phyloP scores from a whole-genome alignment of 2,113 vertebrate species.

The Oplegnathus fasciatus region DNA sequence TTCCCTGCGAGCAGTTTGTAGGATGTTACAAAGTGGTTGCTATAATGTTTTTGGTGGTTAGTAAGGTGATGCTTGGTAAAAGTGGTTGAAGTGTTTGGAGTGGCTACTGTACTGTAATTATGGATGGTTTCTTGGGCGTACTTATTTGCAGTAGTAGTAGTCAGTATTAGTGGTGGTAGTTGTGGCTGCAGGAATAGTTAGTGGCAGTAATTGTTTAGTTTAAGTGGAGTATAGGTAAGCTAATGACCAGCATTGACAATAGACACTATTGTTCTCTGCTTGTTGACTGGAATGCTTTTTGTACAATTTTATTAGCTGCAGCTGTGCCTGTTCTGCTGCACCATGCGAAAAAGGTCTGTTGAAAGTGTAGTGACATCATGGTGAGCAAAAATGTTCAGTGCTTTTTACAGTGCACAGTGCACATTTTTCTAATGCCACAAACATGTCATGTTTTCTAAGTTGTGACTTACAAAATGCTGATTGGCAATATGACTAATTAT shows the following conservation, averaged over 20 bases:
- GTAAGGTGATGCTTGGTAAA: no score
- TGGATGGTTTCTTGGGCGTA: neutral
- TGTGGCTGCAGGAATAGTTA: no score
- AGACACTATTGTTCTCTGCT: neutral
- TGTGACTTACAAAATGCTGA: neutral
- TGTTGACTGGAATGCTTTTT: neutral
- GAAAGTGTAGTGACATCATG: neutral
- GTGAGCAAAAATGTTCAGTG: neutral
- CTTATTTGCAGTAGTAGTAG: neutral
- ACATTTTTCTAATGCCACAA: neutral
- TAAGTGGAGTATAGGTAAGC: neutral
- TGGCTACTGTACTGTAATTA: no score
- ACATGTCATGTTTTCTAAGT: neutral
- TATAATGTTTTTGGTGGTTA: no score
- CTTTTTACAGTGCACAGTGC: neutral
- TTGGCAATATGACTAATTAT: neutral
- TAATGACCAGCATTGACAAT: neutral
- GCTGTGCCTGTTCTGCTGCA: neutral
- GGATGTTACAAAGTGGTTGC: no score
- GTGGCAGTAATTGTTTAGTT: neutral
- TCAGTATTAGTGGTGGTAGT: neutral
- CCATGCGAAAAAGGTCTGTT: neutral
- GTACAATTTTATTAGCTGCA: neutral
- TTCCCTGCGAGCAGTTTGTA: neutral
- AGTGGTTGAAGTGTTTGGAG: no score